Conservation (phyloP, 2,888 invertebrate genomes). For the Pachycephus smyrnensis region DNA sequence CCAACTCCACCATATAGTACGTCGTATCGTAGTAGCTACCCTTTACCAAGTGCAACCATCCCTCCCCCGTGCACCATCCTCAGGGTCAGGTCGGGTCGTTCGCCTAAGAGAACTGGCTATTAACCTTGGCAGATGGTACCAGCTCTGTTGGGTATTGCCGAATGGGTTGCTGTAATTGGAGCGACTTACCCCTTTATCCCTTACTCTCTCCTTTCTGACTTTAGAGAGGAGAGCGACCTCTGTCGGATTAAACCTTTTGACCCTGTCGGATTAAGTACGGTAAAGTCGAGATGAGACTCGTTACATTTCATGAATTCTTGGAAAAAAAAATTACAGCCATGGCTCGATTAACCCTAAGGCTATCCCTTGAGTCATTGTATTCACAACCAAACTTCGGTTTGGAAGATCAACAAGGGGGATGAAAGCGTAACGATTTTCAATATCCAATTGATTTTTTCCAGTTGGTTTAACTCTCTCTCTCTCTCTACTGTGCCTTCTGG, state of each 20-base stretch:
- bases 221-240: too few species aligned
- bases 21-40: too few species aligned
- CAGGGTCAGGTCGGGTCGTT: constrained; percentile 37
- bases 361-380: too few species aligned
- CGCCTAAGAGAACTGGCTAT: constrained; percentile 38
- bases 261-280: too few species aligned
- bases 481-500: not conserved
- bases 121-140: constrained; percentile 40
- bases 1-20: constrained; percentile 18
- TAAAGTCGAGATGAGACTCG: too few species aligned
- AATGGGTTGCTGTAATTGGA: constrained; percentile 32
- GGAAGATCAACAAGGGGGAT: too few species aligned
- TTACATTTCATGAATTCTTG: too few species aligned
- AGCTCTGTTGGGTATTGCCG: constrained; percentile 19
- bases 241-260: too few species aligned
- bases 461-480: constrained; percentile 51
- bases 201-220: not conserved
- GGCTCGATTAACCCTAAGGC: too few species aligned
- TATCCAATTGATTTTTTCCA: constrained; percentile 59
- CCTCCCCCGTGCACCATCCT: constrained; percentile 14
- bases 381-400: too few species aligned
- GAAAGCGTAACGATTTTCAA: constrained; percentile 54
- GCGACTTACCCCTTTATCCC: constrained; percentile 26
- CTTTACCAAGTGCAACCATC: constrained; percentile 3
- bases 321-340: too few species aligned